Base-by-base conservation (phyloP, 2,113 vertebrate genomes). In the Orthonyx spaldingii region DNA sequence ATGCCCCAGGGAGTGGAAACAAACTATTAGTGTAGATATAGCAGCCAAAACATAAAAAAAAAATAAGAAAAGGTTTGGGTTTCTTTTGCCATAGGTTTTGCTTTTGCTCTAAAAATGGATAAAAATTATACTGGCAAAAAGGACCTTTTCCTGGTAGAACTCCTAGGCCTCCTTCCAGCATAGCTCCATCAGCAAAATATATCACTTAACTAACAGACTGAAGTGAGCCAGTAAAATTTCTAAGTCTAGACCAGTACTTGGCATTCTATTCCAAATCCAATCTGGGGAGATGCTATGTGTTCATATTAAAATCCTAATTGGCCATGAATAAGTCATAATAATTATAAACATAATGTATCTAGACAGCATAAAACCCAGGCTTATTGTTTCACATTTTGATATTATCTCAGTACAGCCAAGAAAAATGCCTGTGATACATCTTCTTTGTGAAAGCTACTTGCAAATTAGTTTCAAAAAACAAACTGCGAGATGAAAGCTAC, bases 211-310 rank as follows among this genome's bases (percentile, higher is more conserved):
- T 55, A 83, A 60, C 46, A 80, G 66, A 84, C 24, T 44, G 52
- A 84, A 52, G 12, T 79, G 41, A 94, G 64, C 52, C 69, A 95
- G 49, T 86, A 94, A 95, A 94, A 89, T 47, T 84, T 86, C 27
- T 55, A 74, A 81, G 89, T 94, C 83, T 96, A 95, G 87, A 91
- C 75, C 66, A 64, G 59, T 65, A 60, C 50, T 94, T 91, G 90
- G 55, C 27, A 52, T 92, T 69, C 2, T 2, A 44, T 70, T 88
- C 35, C 32, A 92, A 88, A 88, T 78, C 39, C 66, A 83, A 0
- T 35, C 35, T 3, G 2, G 52, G 52, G 30, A 95, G 42, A 74
- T 84, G 59, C 6, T 94, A 28, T 74, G 55, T 63, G 35, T 65
- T 94, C 10, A 4, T 70, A 81, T 77, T 88, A 86, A 91, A 93